These are phyloP conservation scores for Rhopalosiphum padi DNA, from an alignment of 1,140 invertebrate species.

Conservation along the genomic window DNA sequence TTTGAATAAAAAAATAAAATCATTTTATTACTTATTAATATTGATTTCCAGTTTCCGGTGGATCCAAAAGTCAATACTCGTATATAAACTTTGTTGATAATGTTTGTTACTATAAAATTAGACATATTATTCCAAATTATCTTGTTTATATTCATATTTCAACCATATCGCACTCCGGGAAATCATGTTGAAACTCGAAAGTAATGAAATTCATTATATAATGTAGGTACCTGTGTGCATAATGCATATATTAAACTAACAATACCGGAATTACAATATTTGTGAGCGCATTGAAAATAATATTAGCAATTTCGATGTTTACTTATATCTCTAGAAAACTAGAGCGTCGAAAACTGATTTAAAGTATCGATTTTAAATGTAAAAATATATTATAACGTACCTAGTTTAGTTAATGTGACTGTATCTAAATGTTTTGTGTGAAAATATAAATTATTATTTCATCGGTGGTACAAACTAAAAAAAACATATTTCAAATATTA, in stretches of 20 bases:
- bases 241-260: not conserved
- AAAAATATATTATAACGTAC: not conserved
- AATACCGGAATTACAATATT: not conserved
- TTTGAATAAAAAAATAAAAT: too few species aligned
- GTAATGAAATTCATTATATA: not conserved
- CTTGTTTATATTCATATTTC: not conserved
- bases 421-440: not conserved
- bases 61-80: too few species aligned
- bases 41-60: too few species aligned
- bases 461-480: not conserved
- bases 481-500: not conserved
- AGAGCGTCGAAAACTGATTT: not conserved
- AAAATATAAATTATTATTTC: constrained; percentile 2
- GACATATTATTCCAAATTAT: too few species aligned
- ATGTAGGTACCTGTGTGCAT: not conserved
- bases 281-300: not conserved
- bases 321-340: not conserved
- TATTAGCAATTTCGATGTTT: not conserved
- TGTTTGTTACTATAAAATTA: too few species aligned
- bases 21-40: too few species aligned
- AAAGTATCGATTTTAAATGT: not conserved
- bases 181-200: not conserved
- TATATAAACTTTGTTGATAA: too few species aligned
- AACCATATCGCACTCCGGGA: not conserved
- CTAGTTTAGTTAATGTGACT: not conserved